Base-by-base conservation (phyloP, 2,888 invertebrate species). In the Papilio elwesi region DNA sequence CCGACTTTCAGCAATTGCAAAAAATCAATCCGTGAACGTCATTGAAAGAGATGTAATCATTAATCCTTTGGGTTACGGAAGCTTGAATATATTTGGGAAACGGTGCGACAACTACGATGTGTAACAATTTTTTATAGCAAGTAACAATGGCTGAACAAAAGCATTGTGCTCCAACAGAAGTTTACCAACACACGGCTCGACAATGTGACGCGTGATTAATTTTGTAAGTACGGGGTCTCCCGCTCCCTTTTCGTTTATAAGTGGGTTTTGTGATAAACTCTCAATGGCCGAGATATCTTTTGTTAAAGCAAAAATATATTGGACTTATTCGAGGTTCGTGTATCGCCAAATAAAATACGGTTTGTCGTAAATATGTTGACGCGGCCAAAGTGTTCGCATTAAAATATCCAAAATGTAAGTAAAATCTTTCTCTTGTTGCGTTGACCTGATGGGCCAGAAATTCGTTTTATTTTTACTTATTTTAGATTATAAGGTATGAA, bases 141-240 rank as follows among this genome's bases (percentile, higher is more conserved):
- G 76, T 76, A 79, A 89, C 87, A 87, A 88, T 83, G 77, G 80
- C 67, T 8, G 8, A 67, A 84, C 84, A 89, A 87, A 79, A 74
- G 78, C 76, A 85, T 90, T 89, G 89, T 90, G 80, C 76, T 74
- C 71, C 78, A 78, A 82, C 77, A 78, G 81, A 83, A 92, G 93
- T 93, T 91, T 93, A 90, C 92, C 91, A 92, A 92, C 93, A 93
- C 82, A 85, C 84, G 77, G 80, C 80, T 76, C 82, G 84, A 87
- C 87, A 88, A 85, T 84, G 84, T 79, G 83, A 84, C 83, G 86
- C 88, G 88, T 91, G 92, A 92, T 92, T 91, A 91, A 91, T 92
- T 89, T 85, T 80, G 83, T 85, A 88, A 88, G 90, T 89, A 75
- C 76, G 74, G 72, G 76, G 75, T 74, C 81, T 82, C 88, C 86